Evolutionary conservation across 2,888 invertebrate species (phyloP).

Genomic region (Drosophila ezoana): DNA sequence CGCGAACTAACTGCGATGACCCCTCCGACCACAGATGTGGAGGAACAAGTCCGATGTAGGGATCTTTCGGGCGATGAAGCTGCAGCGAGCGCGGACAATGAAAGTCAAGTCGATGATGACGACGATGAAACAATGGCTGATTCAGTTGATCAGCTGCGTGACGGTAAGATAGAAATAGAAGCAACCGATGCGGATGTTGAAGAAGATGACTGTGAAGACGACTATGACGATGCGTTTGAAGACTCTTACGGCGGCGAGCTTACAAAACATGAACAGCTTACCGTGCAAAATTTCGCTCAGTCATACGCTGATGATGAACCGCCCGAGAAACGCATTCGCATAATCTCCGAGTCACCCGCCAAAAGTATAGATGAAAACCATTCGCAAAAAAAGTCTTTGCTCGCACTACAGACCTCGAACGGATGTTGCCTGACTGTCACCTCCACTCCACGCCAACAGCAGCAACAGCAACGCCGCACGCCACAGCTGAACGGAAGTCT

Average conservation of each 20-base stretch:
- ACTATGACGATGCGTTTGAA: constrained; percentile 64
- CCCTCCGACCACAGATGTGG: constrained; percentile 69
- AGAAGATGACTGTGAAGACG: constrained; percentile 54
- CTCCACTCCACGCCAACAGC: constrained; percentile 68
- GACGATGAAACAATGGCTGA: constrained; percentile 76
- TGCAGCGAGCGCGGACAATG: constrained; percentile 46
- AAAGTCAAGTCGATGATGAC: constrained; percentile 61
- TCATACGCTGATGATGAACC: constrained; percentile 25
- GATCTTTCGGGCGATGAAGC: constrained; percentile 54
- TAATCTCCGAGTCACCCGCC: constrained; percentile 14
- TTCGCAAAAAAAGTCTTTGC: constrained; percentile 56
- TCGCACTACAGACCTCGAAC: constrained; percentile 47
- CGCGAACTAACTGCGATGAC: constrained; percentile 62
- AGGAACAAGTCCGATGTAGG: constrained; percentile 55
- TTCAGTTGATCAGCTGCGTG: constrained; percentile 66
- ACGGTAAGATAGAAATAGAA: constrained; percentile 68
- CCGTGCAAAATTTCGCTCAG: background rate
- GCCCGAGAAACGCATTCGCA: constrained; percentile 35
- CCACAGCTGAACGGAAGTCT: constrained; percentile 81
- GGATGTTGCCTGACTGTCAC: constrained; percentile 51
- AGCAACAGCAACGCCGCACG: constrained; percentile 58
- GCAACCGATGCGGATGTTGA: constrained; percentile 72
- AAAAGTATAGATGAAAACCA: constrained; percentile 25
- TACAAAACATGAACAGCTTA: constrained; percentile 4
- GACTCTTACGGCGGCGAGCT: constrained; percentile 69